Conservation (phyloP, 2,797 vertebrate genomes). For the Taeniopygia guttata region DNA sequence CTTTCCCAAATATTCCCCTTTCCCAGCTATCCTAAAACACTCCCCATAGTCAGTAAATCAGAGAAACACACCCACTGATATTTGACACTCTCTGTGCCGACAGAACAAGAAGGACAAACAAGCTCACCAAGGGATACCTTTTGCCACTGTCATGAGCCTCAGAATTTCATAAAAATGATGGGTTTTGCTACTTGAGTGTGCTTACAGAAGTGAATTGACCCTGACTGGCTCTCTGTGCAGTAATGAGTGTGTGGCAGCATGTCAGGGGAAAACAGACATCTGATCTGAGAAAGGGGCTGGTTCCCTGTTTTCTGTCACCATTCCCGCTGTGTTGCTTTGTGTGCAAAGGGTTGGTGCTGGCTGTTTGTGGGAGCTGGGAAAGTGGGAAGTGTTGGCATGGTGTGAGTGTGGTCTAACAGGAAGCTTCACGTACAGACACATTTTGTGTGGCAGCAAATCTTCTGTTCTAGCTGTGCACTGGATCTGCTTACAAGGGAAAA, state of each 20-base stretch:
- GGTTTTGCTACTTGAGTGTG: not conserved
- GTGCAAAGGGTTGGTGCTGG: not conserved
- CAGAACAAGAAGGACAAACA: not conserved
- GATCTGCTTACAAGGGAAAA: not conserved
- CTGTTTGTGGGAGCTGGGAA: not conserved
- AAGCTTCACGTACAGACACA: not conserved
- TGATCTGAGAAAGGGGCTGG: not conserved
- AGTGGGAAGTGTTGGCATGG: not conserved
- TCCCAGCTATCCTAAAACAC: not conserved
- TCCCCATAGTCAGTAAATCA: not conserved
- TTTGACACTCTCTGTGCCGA: not conserved
- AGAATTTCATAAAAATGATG: not conserved
- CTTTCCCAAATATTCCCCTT: not conserved
- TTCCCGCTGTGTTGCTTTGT: not conserved
- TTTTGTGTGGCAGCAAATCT: not conserved
- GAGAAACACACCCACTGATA: not conserved
- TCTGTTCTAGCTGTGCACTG: not conserved
- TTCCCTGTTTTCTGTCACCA: not conserved
- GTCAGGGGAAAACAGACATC: not conserved
- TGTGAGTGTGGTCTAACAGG: not conserved
- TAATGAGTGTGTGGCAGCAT: not conserved
- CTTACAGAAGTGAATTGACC: not conserved
- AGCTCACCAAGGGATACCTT: not conserved
- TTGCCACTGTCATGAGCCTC: not conserved
- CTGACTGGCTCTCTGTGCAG: not conserved